Percentiles rank a stretch among this genome's conserved stretches.
Conservation (phyloP, 2,797 vertebrate species). For the Rhinichthys osculus region DNA sequence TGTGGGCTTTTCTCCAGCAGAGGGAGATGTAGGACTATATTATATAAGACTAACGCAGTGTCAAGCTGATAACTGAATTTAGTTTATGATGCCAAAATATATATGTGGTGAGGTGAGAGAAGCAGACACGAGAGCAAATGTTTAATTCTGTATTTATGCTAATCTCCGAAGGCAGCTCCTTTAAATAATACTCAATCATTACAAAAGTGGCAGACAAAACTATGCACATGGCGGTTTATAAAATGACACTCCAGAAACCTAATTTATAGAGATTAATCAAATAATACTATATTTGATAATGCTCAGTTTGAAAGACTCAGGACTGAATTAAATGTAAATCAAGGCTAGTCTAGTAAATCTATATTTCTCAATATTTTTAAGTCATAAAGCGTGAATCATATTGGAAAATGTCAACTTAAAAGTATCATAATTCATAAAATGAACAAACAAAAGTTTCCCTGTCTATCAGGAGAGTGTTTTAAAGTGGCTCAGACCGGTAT, state of each 20-base stretch:
- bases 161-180: neutral
- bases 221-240: neutral
- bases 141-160: neutral
- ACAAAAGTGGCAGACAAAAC: neutral
- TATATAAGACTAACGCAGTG: neutral
- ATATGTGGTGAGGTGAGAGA: no score
- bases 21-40: slow-evolving; percentile 5
- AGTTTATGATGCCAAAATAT: neutral
- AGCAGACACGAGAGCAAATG: neutral
- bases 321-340: neutral
- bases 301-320: neutral
- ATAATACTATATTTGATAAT: neutral
- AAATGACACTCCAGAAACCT: slow-evolving; percentile 1
- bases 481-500: slow-evolving; percentile 14
- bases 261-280: neutral
- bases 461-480: neutral
- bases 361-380: neutral
- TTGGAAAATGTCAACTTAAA: neutral
- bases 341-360: neutral
- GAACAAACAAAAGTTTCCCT: neutral
- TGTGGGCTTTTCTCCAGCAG: slow-evolving; percentile 10
- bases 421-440: neutral
- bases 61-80: neutral
- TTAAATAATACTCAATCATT: neutral
- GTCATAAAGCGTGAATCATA: neutral